Percentiles rank a stretch among this genome's conserved stretches.
Conservation (phyloP, 2,113 vertebrate genomes). For the Vicugna pacos region DNA sequence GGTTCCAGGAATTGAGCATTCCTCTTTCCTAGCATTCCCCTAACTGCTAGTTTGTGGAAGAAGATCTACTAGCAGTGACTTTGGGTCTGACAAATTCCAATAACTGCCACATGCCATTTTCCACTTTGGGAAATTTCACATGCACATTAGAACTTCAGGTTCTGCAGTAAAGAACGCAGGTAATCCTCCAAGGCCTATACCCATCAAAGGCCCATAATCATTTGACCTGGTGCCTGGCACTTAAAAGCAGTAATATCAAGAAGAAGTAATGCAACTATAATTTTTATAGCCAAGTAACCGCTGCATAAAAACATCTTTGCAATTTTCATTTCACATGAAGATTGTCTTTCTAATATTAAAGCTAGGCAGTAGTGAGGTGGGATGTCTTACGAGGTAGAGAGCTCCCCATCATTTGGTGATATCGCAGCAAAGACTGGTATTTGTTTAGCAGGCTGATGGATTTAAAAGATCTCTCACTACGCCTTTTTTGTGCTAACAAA, state of each 20-base stretch:
- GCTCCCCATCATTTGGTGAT: neutral
- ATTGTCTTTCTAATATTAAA: neutral
- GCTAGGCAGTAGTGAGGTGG: neutral
- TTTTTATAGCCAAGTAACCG: neutral
- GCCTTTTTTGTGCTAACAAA: neutral
- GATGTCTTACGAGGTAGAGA: neutral
- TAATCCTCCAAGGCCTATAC: neutral
- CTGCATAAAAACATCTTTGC: neutral
- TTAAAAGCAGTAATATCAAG: neutral
- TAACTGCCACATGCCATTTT: neutral
- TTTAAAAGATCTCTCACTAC: neutral
- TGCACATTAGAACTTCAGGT: neutral
- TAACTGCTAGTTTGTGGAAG: neutral
- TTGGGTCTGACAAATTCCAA: neutral
- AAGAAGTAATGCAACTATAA: neutral
- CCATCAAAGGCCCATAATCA: neutral
- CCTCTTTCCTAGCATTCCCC: neutral
- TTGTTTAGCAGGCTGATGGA: neutral
- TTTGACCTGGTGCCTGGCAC: neutral
- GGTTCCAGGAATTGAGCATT: neutral
- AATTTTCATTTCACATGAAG: neutral
- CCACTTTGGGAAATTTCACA: neutral
- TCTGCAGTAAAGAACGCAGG: neutral
- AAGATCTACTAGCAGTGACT: neutral
- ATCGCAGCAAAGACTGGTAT: neutral